phyloP scores from a whole-genome alignment of 1,140 invertebrate genomes.

The Brachionus paranguensis region DNA sequence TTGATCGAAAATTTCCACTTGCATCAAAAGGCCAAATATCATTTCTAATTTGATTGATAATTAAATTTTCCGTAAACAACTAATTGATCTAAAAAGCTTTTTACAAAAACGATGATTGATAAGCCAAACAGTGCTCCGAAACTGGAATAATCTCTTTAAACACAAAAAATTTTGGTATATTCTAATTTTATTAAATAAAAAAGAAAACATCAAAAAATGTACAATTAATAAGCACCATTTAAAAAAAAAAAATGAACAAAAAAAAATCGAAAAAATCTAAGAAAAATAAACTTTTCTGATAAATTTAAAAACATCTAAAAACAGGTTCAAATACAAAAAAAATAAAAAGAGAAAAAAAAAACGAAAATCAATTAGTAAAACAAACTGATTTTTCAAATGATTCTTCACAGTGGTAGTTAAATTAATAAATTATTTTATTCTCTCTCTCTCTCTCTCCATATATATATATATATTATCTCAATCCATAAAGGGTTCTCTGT shows the following conservation, averaged over 20 bases:
- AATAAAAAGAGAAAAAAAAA: background rate
- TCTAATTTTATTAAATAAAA: background rate
- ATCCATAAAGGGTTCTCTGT: background rate
- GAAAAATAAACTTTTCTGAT: slow-evolving; percentile 10
- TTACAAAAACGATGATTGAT: no score
- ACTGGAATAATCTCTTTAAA: background rate
- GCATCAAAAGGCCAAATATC: no score
- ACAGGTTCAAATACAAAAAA: background rate
- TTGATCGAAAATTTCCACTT: no score
- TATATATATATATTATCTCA: background rate
- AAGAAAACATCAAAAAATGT: background rate
- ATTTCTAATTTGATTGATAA: no score
- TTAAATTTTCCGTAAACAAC: no score
- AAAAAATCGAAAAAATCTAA: background rate
- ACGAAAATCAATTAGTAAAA: background rate
- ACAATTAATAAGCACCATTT: background rate
- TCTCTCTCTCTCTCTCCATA: no score
- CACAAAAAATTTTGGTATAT: background rate
- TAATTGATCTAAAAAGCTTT: background rate
- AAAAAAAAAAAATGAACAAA: background rate
- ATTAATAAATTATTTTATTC: slow-evolving; percentile 35
- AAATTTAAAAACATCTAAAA: background rate
- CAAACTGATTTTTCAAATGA: background rate
- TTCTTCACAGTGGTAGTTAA: slow-evolving; percentile 27
- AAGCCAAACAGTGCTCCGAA: no score